Percentiles rank a stretch among this genome's conserved stretches.
phyloP scores from a whole-genome alignment of 2,113 vertebrate species.

The Pterocles burchelli region DNA sequence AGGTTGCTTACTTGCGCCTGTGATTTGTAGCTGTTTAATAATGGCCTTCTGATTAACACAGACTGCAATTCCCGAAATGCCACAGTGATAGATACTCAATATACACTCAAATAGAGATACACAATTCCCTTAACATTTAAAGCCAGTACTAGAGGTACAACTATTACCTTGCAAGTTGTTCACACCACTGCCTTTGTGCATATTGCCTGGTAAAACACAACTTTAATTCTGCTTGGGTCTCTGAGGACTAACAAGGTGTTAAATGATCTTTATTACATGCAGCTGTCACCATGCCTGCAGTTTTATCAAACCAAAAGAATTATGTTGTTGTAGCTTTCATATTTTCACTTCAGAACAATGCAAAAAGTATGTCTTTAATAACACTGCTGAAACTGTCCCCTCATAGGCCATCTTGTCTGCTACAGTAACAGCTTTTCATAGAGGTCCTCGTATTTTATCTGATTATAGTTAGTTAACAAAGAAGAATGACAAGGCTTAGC shows the following conservation, averaged over 20 bases:
- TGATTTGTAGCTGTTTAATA: conserved; percentile 43
- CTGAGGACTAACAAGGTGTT: not conserved
- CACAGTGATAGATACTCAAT: conserved; percentile 17
- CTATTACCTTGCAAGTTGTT: conserved; percentile 5
- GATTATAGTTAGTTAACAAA: not conserved
- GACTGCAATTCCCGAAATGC: conserved; percentile 10
- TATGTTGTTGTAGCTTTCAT: not conserved
- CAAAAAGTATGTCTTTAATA: not conserved
- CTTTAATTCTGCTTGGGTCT: not conserved
- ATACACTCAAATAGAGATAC: not conserved
- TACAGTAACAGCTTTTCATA: not conserved
- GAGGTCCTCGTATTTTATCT: not conserved
- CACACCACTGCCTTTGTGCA: fast-evolving
- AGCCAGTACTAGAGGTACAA: not conserved
- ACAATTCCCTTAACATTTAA: conserved; percentile 14
- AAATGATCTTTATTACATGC: not conserved
- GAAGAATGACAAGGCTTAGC: not conserved
- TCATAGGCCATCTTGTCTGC: not conserved
- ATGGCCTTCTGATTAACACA: conserved; percentile 30
- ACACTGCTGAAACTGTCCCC: not conserved
- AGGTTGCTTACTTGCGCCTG: not conserved
- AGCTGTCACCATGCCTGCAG: not conserved
- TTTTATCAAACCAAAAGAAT: conserved; percentile 5
- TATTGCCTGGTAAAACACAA: not conserved
- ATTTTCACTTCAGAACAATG: not conserved